Conservation (phyloP, 2,888 invertebrate genomes). For the Pachydiplax longipennis region DNA sequence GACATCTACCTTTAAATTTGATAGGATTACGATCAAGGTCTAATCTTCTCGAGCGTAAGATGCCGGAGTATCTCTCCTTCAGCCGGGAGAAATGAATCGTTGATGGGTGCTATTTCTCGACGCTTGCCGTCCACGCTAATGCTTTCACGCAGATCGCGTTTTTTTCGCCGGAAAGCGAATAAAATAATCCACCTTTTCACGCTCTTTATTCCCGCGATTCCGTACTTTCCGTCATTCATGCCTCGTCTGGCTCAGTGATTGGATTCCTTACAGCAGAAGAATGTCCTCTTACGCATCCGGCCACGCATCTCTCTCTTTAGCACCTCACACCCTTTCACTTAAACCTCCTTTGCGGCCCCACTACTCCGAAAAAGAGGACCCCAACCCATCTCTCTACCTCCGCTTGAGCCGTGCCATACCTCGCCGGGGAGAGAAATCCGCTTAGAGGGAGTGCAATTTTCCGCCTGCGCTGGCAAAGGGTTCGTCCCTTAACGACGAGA, state of each 20-base stretch:
- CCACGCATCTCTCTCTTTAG: background rate
- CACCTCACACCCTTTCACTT: background rate
- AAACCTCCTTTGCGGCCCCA: background rate
- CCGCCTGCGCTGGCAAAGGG: slow-evolving; percentile 32
- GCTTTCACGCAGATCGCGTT: background rate
- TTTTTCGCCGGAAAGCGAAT: background rate
- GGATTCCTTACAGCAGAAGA: slow-evolving; percentile 30
- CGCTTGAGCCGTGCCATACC: background rate
- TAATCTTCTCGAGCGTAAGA: too few species aligned
- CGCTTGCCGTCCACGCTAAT: too few species aligned
- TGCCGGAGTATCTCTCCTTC: too few species aligned
- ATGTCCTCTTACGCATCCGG: background rate
- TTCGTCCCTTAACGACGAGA: background rate
- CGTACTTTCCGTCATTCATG: background rate
- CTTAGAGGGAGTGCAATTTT: slow-evolving; percentile 39
- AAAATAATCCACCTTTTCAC: background rate
- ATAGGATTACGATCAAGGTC: too few species aligned
- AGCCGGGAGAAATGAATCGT: too few species aligned
- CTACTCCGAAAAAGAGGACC: background rate
- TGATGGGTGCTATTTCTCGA: too few species aligned
- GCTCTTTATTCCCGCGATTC: background rate
- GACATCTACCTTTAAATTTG: too few species aligned
- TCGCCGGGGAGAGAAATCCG: slow-evolving; percentile 6
- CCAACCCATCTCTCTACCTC: background rate
- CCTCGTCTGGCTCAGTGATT: background rate